Conservation (phyloP, 2,888 invertebrate genomes). For the Lasius fuliginosus region DNA sequence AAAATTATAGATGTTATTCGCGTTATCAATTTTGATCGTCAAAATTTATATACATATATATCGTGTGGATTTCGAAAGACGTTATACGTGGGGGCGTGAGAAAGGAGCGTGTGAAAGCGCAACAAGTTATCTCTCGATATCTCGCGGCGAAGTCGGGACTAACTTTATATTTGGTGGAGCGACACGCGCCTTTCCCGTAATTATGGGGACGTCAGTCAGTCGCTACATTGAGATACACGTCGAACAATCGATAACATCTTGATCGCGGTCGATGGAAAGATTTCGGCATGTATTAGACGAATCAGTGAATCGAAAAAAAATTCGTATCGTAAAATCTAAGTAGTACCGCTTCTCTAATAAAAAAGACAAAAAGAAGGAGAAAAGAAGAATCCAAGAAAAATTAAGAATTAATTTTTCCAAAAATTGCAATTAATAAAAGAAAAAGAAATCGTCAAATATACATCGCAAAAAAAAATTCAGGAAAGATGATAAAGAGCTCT, state of each 20-base stretch:
- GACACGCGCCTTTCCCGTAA: conserved; percentile 69
- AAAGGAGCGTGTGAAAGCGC: conserved; percentile 63
- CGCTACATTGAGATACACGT: conserved; percentile 53
- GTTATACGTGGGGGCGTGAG: conserved; percentile 61
- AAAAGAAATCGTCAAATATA: background rate
- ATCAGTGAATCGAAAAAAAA: conserved; percentile 51
- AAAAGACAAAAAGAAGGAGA: background rate
- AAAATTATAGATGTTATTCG: conserved; percentile 35
- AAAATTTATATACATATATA: conserved; percentile 27
- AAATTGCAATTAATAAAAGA: too few relatives aligned
- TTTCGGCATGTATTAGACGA: conserved; percentile 23
- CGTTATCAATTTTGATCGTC: conserved; percentile 30
- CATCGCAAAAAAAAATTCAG: background rate
- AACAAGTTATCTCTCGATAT: conserved; percentile 39
- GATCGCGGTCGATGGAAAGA: conserved; percentile 55
- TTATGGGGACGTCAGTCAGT: conserved; percentile 73
- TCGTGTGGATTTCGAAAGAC: conserved; percentile 56
- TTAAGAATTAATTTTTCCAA: background rate
- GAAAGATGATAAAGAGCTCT: background rate
- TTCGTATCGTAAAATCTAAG: conserved; percentile 13
- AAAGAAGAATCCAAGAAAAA: background rate
- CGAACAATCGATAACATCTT: conserved; percentile 67
- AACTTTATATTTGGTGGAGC: conserved; percentile 65
- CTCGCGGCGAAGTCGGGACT: conserved; percentile 50
- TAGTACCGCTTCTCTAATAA: background rate